phyloP scores from a whole-genome alignment of 2,888 invertebrate genomes.

The Trichogramma dendrolimi region DNA sequence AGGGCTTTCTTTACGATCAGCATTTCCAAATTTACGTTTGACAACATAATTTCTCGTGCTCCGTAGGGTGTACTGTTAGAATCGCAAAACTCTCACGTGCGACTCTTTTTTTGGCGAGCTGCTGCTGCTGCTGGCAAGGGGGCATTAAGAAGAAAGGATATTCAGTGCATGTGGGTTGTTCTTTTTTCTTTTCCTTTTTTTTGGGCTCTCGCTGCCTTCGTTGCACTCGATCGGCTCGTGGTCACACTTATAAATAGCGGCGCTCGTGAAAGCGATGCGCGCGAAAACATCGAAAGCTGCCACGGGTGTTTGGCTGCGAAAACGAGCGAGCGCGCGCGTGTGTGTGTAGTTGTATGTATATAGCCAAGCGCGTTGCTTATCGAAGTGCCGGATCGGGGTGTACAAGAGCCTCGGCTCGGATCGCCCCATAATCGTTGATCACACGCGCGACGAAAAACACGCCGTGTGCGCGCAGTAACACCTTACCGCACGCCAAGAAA shows the following conservation, averaged over 20 bases:
- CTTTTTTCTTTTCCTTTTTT: too few relatives aligned
- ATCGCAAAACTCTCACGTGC: neutral
- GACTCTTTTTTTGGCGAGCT: too few relatives aligned
- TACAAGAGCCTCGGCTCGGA: conserved; percentile 38
- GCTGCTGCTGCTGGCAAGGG: conserved; percentile 6
- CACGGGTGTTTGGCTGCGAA: conserved; percentile 29
- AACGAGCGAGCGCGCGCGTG: conserved; percentile 21
- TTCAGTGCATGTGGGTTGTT: conserved; percentile 14
- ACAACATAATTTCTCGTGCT: conserved; percentile 19
- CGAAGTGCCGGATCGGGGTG: conserved; percentile 36
- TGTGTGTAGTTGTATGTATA: conserved; percentile 1
- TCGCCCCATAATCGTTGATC: conserved; percentile 44
- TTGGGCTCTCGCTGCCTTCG: too few relatives aligned
- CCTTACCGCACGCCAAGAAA: too few relatives aligned
- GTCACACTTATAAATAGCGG: conserved; percentile 27
- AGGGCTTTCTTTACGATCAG: neutral
- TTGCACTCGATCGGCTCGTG: conserved; percentile 25
- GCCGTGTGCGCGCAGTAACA: conserved; percentile 6
- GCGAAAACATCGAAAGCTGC: conserved; percentile 38
- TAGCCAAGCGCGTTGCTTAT: conserved; percentile 34
- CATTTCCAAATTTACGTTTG: conserved; percentile 7
- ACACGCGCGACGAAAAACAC: conserved; percentile 35
- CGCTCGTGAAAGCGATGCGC: conserved; percentile 28
- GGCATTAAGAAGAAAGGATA: conserved; percentile 32
- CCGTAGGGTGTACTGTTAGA: conserved; percentile 14